Conservation (phyloP, 2,888 invertebrate genomes). For the Zygogramma bicolorata region DNA sequence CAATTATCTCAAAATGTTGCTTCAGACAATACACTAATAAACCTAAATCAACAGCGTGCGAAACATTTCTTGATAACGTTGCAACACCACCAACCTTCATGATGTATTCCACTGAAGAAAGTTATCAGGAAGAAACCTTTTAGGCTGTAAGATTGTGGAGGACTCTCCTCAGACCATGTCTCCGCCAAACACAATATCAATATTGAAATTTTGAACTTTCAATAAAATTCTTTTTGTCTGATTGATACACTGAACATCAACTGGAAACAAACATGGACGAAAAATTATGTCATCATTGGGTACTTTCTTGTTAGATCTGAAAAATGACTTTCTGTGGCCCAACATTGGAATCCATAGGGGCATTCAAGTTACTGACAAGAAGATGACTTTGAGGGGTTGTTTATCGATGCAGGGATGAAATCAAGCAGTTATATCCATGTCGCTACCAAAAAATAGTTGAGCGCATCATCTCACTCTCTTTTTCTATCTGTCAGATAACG, state of each 20-base stretch:
- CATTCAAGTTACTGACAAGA: background rate
- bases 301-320: background rate
- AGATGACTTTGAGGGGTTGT: too few species aligned
- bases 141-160: background rate
- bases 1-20: background rate
- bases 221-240: background rate
- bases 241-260: background rate
- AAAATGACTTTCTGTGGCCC: background rate
- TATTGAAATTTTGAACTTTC: background rate
- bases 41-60: background rate
- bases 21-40: background rate
- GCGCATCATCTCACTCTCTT: too few species aligned
- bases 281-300: background rate
- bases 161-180: background rate
- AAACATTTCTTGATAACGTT: background rate
- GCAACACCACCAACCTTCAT: background rate
- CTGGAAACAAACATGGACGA: background rate
- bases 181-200: background rate
- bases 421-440: too few species aligned
- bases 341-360: background rate
- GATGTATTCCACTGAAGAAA: background rate
- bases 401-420: too few species aligned
- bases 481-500: too few species aligned
- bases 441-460: too few species aligned
- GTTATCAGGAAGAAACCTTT: background rate